Percentiles rank a stretch among this genome's conserved stretches.
These are phyloP conservation scores for Ectropis grisescens DNA, from an alignment of 1,140 invertebrate species.

Conservation along the genomic window DNA sequence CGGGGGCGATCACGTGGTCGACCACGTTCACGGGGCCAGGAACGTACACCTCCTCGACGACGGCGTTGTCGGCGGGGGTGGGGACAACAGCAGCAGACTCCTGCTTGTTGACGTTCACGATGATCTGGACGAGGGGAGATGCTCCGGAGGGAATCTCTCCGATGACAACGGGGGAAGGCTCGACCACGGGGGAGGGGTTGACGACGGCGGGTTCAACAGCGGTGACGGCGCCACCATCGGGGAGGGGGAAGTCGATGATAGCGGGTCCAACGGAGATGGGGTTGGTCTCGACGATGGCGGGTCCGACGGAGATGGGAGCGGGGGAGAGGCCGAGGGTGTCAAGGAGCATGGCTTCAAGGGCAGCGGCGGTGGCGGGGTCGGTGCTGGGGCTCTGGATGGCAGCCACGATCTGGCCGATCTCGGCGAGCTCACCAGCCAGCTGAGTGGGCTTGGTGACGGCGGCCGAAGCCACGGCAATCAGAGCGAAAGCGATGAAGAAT, in stretches of 20 bases:
- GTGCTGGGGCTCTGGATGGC: too few relatives aligned
- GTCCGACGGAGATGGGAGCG: slow-evolving; percentile 11
- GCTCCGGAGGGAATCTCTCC: slow-evolving; percentile 9
- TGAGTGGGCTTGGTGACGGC: slow-evolving; percentile 28
- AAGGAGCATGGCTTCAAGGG: slow-evolving; percentile 7
- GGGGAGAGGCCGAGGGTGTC: slow-evolving; percentile 4
- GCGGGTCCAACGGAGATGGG: slow-evolving; percentile 1
- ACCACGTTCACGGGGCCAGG: slow-evolving; percentile 2
- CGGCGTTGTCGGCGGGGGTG: too few relatives aligned
- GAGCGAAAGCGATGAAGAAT: neutral
- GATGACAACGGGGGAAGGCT: slow-evolving; percentile 8
- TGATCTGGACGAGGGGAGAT: too few relatives aligned
- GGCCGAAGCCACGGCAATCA: slow-evolving; percentile 18
- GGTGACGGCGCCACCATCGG: too few relatives aligned
- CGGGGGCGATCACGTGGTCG: neutral
- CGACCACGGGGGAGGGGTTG: slow-evolving; percentile 4
- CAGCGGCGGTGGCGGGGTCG: neutral
- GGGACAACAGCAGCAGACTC: slow-evolving; percentile 1
- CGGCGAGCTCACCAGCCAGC: slow-evolving; percentile 6
- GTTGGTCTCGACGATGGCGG: slow-evolving; percentile 6
- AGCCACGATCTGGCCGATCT: slow-evolving; percentile 9
- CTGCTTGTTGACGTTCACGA: neutral
- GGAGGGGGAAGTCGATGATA: slow-evolving; percentile 1
- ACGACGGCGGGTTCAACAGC: slow-evolving; percentile 3
- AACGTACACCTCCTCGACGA: slow-evolving; percentile 2